Conservation (phyloP, 2,797 vertebrate species). For the Coranthus polyacanthus region DNA sequence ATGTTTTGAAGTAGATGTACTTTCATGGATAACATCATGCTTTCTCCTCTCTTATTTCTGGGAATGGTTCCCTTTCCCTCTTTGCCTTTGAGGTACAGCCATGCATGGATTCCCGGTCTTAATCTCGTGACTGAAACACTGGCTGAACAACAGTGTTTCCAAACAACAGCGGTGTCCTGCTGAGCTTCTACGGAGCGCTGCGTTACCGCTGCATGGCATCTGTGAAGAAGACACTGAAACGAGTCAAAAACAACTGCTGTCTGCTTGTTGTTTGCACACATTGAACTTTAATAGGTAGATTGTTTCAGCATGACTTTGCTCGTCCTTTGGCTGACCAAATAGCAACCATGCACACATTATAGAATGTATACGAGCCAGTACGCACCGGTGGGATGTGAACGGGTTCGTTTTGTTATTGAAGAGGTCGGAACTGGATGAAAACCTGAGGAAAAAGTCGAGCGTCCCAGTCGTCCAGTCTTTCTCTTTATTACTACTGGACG, state of each 20-base stretch:
- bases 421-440: not conserved
- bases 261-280: constrained; percentile 37
- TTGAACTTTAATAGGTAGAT: constrained; percentile 15
- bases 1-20: constrained; percentile 64
- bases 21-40: constrained; percentile 61
- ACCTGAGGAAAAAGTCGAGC: constrained; percentile 4
- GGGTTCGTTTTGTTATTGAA: not conserved
- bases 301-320: constrained; percentile 31
- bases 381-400: not conserved
- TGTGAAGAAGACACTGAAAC: constrained; percentile 3
- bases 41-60: constrained; percentile 56
- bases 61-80: constrained; percentile 18
- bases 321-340: not conserved
- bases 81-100: constrained; percentile 45
- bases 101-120: constrained; percentile 25
- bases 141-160: constrained; percentile 40
- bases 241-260: constrained; percentile 13
- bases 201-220: constrained; percentile 13
- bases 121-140: constrained; percentile 44
- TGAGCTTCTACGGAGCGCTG: constrained; percentile 38
- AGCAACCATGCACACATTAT: not conserved
- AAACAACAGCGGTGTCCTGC: constrained; percentile 39
- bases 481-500: constrained; percentile 2
- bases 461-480: not conserved
- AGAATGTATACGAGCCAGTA: not conserved